A percentile compares a stretch with the other conserved stretches of the same genome.
Conservation (phyloP, 1,140 invertebrate species). For the Solen grandis region DNA sequence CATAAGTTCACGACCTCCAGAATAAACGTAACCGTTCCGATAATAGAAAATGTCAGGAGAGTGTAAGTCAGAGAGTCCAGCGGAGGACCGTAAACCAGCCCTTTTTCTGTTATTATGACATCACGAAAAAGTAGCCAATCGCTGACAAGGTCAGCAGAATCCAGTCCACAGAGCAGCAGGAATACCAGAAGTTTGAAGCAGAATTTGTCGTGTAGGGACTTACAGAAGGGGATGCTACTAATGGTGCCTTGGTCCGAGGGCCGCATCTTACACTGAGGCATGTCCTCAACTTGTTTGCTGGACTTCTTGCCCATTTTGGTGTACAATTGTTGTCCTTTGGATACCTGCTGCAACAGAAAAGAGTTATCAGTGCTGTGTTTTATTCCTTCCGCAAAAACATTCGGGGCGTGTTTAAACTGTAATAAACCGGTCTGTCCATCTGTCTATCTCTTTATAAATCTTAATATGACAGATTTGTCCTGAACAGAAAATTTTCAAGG, state of each 20-base stretch:
- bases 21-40: constrained; percentile 71
- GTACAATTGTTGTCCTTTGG: background rate
- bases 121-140: constrained; percentile 75
- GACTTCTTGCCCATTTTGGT: background rate
- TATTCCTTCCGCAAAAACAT: too few relatives aligned
- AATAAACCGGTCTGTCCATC: too few relatives aligned
- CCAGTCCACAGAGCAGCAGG: constrained; percentile 62
- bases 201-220: constrained; percentile 48
- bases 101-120: constrained; percentile 64
- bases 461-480: too few relatives aligned
- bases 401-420: too few relatives aligned
- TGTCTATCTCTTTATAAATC: too few relatives aligned
- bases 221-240: constrained; percentile 30
- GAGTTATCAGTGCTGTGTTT: background rate
- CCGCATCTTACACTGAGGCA: too few relatives aligned
- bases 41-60: constrained; percentile 71
- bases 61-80: constrained; percentile 52
- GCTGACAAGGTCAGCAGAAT: constrained; percentile 69
- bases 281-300: too few relatives aligned
- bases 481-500: too few relatives aligned
- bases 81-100: constrained; percentile 73
- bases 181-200: constrained; percentile 66
- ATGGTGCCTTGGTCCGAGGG: constrained; percentile 1
- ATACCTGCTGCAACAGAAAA: background rate
- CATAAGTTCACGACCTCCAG: constrained; percentile 70